These are phyloP conservation scores for Chaetogeoica ovagalla DNA, from an alignment of 2,888 invertebrate genomes.

Conservation along the genomic window DNA sequence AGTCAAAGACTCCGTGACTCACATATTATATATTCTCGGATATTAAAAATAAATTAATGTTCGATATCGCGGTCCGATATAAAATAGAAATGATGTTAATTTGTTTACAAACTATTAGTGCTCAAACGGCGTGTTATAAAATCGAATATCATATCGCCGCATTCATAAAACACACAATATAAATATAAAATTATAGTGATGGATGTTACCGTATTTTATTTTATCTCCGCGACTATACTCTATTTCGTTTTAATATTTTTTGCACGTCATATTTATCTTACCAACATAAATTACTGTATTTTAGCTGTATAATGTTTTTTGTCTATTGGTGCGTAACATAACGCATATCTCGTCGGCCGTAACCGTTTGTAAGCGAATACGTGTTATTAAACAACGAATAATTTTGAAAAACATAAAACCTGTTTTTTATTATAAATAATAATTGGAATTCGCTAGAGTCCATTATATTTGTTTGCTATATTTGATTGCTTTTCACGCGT, in stretches of 20 bases:
- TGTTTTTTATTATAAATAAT: slow-evolving; percentile 16
- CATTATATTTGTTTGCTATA: slow-evolving; percentile 11
- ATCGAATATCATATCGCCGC: not conserved
- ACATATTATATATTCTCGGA: no score
- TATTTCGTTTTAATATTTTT: not conserved
- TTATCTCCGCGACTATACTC: not conserved
- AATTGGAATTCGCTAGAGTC: not conserved
- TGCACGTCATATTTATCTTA: no score
- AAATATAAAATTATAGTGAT: no score
- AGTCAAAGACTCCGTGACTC: no score
- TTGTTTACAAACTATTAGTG: not conserved
- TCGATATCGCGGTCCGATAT: not conserved
- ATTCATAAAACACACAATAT: not conserved
- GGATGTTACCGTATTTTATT: not conserved
- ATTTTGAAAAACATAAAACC: slow-evolving; percentile 14
- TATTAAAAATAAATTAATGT: not conserved
- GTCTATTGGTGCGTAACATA: not conserved
- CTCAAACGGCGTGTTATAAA: not conserved
- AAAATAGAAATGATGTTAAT: slow-evolving; percentile 4
- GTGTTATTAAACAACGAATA: slow-evolving; percentile 18
- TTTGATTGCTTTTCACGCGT: not conserved
- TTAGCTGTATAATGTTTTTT: not conserved
- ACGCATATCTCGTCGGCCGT: not conserved
- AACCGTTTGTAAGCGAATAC: not conserved
- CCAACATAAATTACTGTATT: not conserved